Base-by-base conservation (phyloP, 2,888 invertebrate genomes). In the Synanthedon formicaeformis region DNA sequence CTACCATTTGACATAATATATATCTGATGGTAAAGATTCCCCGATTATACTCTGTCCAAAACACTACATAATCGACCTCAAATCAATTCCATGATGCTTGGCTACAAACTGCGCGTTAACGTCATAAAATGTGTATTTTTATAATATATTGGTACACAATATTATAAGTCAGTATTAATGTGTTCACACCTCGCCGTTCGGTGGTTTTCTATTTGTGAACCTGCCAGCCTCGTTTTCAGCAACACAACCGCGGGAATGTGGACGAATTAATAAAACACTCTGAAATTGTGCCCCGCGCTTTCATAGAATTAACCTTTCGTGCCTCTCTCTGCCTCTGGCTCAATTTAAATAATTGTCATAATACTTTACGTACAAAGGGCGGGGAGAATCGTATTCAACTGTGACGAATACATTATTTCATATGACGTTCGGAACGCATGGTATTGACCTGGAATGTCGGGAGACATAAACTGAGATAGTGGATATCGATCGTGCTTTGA, bases 171-270 rank as follows among this genome's bases (percentile, higher is more conserved):
- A 49, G 50, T 57, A 55, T 54, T 55, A 56, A 57, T 54, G 55
- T 41, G 53, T 50, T 52, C 56, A 50, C 57, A 52, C 57, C 53
- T 55, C 51, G 40, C 40, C 49, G 50, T 52, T 56, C 55, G 55
- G 56, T 52, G 6, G 54, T 50, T 49, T n/a, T 54, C 59, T 58
- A 60, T 55, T 55, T 54, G 52, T 54, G 54, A 56, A 41, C 5
- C 56, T 51, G 56, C 54, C 54, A 51, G 41, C 41, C 54, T 54
- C 51, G 57, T 53, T 52, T 50, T 50, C 57, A 53, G 50, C 53
- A 34, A 41, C 51, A 52, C 45, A 54, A 54, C 48, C 51, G 41
- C 50, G 51, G n/a, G 50, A 54, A 58, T 52, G 54, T 16, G 48
- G 52, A 48, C 51, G 34, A 52, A 53, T 54, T 54, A 53, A 54